Evolutionary conservation across 1,140 invertebrate genomes (phyloP).

Genomic region (silkworm (Bombyx mori)): DNA sequence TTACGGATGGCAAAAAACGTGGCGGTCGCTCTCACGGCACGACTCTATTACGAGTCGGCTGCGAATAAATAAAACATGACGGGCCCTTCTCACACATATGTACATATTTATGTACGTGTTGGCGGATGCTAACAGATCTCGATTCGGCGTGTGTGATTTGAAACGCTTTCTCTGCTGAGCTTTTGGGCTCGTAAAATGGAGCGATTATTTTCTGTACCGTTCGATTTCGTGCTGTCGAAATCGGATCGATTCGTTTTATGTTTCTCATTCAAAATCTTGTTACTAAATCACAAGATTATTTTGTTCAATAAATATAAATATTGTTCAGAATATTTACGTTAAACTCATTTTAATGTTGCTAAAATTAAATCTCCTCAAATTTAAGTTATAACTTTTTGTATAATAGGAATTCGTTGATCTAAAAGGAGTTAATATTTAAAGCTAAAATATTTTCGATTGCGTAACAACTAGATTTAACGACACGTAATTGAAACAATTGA

Average conservation of each 20-base stretch:
- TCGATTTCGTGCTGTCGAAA: neutral
- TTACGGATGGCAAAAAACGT: slow-evolving; percentile 61
- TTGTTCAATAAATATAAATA: too few species aligned
- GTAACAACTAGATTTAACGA: slow-evolving; percentile 13
- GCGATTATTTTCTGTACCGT: slow-evolving; percentile 19
- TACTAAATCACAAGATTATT: neutral
- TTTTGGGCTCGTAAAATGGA: slow-evolving; percentile 19
- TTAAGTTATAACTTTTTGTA: too few species aligned
- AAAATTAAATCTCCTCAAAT: too few species aligned
- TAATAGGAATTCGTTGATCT: too few species aligned
- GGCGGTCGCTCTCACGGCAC: slow-evolving; percentile 61
- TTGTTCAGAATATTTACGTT: too few species aligned
- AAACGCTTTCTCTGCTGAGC: slow-evolving; percentile 31
- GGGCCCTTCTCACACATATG: slow-evolving; percentile 62
- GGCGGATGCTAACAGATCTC: slow-evolving; percentile 52
- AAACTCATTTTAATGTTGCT: too few species aligned
- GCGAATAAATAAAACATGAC: slow-evolving; percentile 71
- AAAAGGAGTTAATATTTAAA: neutral
- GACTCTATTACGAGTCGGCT: slow-evolving; percentile 66
- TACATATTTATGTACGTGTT: slow-evolving; percentile 35
- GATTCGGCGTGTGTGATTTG: slow-evolving; percentile 56
- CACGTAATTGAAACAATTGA: slow-evolving; percentile 18
- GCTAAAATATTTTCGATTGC: slow-evolving; percentile 1
- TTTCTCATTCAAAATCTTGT: neutral
- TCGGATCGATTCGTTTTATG: too few species aligned